phyloP scores from a whole-genome alignment of 1,140 invertebrate species.

The Drosophila fuyamai region DNA sequence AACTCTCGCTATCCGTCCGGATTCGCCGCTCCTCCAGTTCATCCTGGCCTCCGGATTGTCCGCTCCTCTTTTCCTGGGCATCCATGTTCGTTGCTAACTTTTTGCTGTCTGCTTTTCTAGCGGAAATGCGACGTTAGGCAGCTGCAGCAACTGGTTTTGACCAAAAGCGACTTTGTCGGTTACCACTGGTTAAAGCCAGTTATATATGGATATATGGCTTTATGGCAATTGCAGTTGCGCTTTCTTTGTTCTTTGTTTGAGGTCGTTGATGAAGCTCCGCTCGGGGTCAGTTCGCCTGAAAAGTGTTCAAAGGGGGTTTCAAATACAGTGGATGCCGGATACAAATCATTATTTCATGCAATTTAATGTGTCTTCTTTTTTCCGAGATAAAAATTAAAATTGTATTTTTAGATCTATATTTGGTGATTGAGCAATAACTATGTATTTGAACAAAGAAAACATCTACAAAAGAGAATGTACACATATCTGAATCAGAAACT shows the following conservation, averaged over 20 bases:
- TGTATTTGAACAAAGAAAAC: too few relatives aligned
- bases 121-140: constrained; percentile 28
- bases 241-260: constrained; percentile 52
- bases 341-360: background rate
- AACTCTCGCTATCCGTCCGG: constrained; percentile 82
- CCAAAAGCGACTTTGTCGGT: constrained; percentile 24
- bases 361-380: background rate
- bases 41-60: background rate
- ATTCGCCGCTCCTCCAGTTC: constrained; percentile 29
- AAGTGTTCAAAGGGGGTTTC: constrained; percentile 7
- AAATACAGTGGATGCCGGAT: constrained; percentile 5
- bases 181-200: constrained; percentile 21
- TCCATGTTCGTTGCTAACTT: constrained; percentile 36
- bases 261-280: constrained; percentile 31
- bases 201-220: background rate
- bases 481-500: background rate
- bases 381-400: too few relatives aligned
- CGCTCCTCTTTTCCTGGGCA: constrained; percentile 38
- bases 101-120: background rate
- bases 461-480: too few relatives aligned
- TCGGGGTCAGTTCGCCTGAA: constrained; percentile 36
- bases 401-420: too few relatives aligned
- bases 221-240: constrained; percentile 11
- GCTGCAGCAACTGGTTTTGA: constrained; percentile 33
- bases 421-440: too few relatives aligned